Conservation (phyloP, 2,888 invertebrate genomes). For the Hermaeophaga mercurialis region DNA sequence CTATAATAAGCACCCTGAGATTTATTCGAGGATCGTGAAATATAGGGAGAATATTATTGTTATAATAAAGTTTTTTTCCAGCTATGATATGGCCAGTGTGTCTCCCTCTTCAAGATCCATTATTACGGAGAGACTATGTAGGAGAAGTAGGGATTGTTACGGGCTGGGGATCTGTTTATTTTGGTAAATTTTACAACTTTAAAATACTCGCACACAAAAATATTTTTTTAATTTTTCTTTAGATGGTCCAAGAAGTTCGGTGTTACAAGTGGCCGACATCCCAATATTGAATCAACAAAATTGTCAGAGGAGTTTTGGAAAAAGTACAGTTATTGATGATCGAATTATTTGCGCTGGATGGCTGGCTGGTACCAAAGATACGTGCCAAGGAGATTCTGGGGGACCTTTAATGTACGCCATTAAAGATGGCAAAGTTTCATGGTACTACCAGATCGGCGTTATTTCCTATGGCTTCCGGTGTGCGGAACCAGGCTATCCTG, state of each 20-base stretch:
- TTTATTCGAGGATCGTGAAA: too few species aligned
- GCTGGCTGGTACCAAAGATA: slow-evolving; percentile 69
- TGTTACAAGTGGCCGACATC: slow-evolving; percentile 71
- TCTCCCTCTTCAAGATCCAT: slow-evolving; percentile 65
- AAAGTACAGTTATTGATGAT: slow-evolving; percentile 65
- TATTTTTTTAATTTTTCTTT: slow-evolving; percentile 11
- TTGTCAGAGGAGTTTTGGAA: slow-evolving; percentile 65
- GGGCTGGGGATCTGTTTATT: slow-evolving; percentile 80
- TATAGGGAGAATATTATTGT: neutral
- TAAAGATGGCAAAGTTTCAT: slow-evolving; percentile 42
- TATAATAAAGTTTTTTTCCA: slow-evolving; percentile 53
- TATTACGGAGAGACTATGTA: slow-evolving; percentile 63
- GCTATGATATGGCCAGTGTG: slow-evolving; percentile 76
- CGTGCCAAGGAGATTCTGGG: slow-evolving; percentile 83
- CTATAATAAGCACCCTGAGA: too few species aligned
- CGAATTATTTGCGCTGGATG: slow-evolving; percentile 74
- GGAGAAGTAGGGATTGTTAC: slow-evolving; percentile 72
- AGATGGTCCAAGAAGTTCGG: slow-evolving; percentile 72
- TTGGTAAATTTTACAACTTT: slow-evolving; percentile 63
- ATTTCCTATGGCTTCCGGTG: slow-evolving; percentile 72
- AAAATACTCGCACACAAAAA: too few species aligned
- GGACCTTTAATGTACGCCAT: slow-evolving; percentile 72
- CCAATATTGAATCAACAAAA: slow-evolving; percentile 68
- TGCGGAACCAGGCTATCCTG: slow-evolving; percentile 66
- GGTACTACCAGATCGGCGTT: slow-evolving; percentile 67